Evolutionary conservation across 1,140 invertebrate genomes (phyloP), one percentile per base, ranked within the genome.

Genomic region (Drosophila leontia): DNA sequence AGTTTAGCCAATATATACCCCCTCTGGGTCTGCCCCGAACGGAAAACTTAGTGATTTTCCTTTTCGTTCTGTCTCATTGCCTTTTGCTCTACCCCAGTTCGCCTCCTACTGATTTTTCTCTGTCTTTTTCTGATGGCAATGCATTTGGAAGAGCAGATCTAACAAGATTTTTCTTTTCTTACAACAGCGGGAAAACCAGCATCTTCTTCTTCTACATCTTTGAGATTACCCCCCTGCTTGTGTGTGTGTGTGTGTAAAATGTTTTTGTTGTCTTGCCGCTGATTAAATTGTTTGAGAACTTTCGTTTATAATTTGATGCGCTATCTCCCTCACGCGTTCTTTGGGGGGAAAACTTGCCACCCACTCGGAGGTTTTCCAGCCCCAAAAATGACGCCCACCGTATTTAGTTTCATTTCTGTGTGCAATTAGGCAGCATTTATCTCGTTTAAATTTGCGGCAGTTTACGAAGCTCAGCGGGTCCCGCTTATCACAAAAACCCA

Each of bases 231-330:
- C 41, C 48, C 35, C 45, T 15, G n/a, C 9, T 34, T 5, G 9
- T 15, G n/a, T 68, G 39, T 55, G 41, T 70, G 61, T 55, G 63
- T 71, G 69, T 70, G 42, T 70, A 65, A 59, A 59, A 72, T 71
- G 69, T 72, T 77, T 72, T 78, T 82, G 79, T 84, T 82, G 80
- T 79, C 61, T 67, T 72, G 70, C 60, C 80, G 70, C 80, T 83
- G 81, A 84, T 84, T 84, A 84, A 84, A 84, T 85, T 85, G 81
- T 81, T 84, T 84, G 71, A 79, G 78, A 84, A 84, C 61, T 84
- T 84, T 84, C 82, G 77, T 84, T 84, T 85, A 85, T 85, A 84
- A 84, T 85, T 84, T 84, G 81, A 80, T 69, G 81, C 48, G 53
- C 71, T 63, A 76, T 67, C 59, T 63, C 48, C 47, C 58, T 59